Percentiles rank a stretch among this genome's conserved stretches.
Conservation (phyloP, 2,888 invertebrate genomes). For the Metalampra italica region DNA sequence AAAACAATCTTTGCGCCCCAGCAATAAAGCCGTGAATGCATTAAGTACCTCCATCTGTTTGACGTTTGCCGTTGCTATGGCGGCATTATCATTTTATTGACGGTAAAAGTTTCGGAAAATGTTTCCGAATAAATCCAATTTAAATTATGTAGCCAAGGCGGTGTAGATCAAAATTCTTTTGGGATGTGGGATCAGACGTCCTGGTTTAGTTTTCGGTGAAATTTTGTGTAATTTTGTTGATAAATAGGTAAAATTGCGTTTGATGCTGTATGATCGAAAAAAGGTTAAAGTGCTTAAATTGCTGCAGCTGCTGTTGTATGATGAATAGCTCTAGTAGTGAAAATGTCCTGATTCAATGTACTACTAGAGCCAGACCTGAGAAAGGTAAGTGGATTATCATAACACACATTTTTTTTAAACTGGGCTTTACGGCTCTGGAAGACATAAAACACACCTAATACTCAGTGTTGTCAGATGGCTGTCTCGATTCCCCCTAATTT, state of each 20-base stretch:
- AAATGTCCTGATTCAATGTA: not conserved
- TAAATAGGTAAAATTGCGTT: too few relatives aligned
- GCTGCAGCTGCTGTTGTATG: not conserved
- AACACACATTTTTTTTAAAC: not conserved
- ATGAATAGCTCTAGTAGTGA: constrained; percentile 6
- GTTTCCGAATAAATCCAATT: not conserved
- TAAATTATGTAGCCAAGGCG: constrained; percentile 16
- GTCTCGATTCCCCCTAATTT: too few relatives aligned
- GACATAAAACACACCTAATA: too few relatives aligned
- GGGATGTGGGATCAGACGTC: not conserved
- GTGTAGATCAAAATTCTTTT: constrained; percentile 8
- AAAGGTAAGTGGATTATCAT: not conserved
- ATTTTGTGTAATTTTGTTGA: not conserved
- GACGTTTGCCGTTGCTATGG: constrained; percentile 46
- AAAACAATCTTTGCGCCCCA: too few relatives aligned
- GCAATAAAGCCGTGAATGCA: too few relatives aligned
- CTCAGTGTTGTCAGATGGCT: too few relatives aligned
- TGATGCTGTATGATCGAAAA: too few relatives aligned
- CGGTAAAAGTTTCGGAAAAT: constrained; percentile 7
- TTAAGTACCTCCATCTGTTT: too few relatives aligned
- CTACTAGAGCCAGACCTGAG: not conserved
- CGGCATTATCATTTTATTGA: constrained; percentile 44
- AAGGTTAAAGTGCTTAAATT: not conserved
- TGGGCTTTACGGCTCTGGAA: too few relatives aligned
- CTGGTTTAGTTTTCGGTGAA: not conserved